Evolutionary conservation across 2,797 vertebrate genomes (phyloP).

Genomic region (Brachymystax lenok): DNA sequence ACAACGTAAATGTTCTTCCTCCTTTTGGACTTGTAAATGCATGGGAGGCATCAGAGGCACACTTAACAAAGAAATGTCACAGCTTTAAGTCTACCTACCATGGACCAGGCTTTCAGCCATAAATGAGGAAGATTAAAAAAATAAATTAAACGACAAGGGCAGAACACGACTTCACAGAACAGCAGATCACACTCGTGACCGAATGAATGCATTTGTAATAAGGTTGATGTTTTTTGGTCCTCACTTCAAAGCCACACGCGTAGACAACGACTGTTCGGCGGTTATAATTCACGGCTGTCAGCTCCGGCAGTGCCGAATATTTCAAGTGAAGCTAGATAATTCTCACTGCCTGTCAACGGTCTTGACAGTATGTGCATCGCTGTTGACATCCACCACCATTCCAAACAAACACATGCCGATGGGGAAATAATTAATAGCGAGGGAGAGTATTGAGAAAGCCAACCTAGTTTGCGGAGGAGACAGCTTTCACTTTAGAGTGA

Average conservation of each 20-base stretch:
- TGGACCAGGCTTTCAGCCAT: neutral
- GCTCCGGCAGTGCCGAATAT: slow-evolving; percentile 71
- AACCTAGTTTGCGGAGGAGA: slow-evolving; percentile 61
- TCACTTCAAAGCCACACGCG: slow-evolving; percentile 3
- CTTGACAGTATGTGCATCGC: slow-evolving; percentile 78
- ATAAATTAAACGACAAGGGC: neutral
- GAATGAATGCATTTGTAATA: slow-evolving; percentile 78
- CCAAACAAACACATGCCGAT: slow-evolving; percentile 80
- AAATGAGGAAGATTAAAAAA: neutral
- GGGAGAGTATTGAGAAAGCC: slow-evolving; percentile 44
- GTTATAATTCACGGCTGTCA: slow-evolving; percentile 82
- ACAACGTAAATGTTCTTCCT: neutral
- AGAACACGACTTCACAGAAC: slow-evolving; percentile 8
- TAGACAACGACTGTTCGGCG: slow-evolving; percentile 64
- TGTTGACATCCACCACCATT: slow-evolving; percentile 73
- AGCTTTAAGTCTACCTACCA: neutral
- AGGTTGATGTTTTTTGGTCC: slow-evolving; percentile 68
- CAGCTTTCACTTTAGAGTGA: slow-evolving; percentile 67
- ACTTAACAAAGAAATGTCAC: neutral
- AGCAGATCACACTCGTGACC: slow-evolving; percentile 71
- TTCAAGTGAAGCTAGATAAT: slow-evolving; percentile 80
- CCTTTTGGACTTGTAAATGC: neutral
- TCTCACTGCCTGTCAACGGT: slow-evolving; percentile 77
- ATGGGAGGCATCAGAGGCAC: neutral
- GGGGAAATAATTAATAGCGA: slow-evolving; percentile 81